Percentiles rank a stretch among this genome's conserved stretches.
phyloP scores from a whole-genome alignment of 2,113 vertebrate genomes.

The Marmota flaviventris region DNA sequence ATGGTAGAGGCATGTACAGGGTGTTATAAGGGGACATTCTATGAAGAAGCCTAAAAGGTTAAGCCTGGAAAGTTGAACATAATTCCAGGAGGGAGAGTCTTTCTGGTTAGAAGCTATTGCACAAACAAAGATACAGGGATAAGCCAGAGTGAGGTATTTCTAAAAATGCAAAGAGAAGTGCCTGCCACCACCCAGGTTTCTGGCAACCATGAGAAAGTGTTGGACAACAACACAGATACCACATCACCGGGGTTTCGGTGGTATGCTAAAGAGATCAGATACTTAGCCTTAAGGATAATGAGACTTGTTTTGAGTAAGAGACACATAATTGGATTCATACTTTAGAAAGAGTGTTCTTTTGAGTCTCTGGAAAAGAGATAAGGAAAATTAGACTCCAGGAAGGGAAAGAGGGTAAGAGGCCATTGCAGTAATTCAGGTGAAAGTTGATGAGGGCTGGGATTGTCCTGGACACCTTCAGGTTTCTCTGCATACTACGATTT shows the following conservation, averaged over 20 bases:
- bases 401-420: neutral
- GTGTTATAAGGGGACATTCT: neutral
- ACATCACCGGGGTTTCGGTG: neutral
- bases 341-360: conserved; percentile 1
- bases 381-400: conserved; percentile 35
- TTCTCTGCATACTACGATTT: neutral
- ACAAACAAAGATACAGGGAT: neutral
- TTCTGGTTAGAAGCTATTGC: neutral
- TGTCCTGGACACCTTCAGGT: neutral
- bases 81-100: neutral
- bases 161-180: neutral
- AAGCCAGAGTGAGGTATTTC: neutral
- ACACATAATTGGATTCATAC: neutral
- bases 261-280: neutral
- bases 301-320: neutral
- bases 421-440: neutral
- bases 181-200: neutral
- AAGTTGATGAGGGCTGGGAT: neutral
- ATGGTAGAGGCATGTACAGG: neutral
- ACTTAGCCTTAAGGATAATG: neutral
- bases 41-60: neutral
- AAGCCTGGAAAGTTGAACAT: neutral
- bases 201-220: neutral
- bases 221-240: neutral
- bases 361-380: conserved; percentile 44